These are phyloP conservation scores for Dolichotis patagonum DNA, from an alignment of 2,113 vertebrate species.

Conservation along the genomic window DNA sequence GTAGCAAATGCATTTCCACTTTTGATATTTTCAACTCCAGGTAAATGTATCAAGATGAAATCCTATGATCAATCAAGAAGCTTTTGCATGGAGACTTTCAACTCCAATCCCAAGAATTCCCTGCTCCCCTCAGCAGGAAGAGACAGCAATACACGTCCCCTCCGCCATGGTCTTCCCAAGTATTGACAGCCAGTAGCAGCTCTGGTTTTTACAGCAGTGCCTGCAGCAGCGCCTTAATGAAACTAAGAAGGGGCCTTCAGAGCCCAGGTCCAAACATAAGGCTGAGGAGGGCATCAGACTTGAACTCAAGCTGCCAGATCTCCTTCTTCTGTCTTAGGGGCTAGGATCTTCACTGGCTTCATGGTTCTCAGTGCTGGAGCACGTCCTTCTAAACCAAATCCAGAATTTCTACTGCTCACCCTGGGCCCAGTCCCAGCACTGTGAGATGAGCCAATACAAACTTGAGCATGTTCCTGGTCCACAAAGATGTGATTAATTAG, in stretches of 20 bases:
- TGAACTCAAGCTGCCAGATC: neutral
- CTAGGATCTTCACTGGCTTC: neutral
- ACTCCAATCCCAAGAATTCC: neutral
- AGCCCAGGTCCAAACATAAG: neutral
- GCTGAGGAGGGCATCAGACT: neutral
- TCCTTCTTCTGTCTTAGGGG: neutral
- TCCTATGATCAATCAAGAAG: neutral
- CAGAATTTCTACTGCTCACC: constrained; percentile 90
- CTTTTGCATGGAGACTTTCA: neutral
- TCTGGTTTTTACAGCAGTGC: neutral
- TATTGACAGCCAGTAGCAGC: neutral
- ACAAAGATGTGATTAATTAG: constrained; percentile 90
- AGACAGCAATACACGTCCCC: neutral
- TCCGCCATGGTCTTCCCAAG: neutral
- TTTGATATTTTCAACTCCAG: neutral
- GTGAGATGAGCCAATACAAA: constrained; percentile 90
- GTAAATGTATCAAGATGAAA: too few relatives aligned
- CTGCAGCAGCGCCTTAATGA: neutral
- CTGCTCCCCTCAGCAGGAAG: neutral
- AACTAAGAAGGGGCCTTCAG: neutral
- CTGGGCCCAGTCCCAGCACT: constrained; percentile 89
- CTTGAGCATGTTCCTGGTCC: constrained; percentile 89
- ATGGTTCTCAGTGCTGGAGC: constrained; percentile 87
- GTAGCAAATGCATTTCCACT: neutral
- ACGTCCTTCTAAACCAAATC: constrained; percentile 88